A percentile compares a stretch with the other conserved stretches of the same genome.
These are phyloP conservation scores for Anoplius nigerrimus DNA, from an alignment of 2,888 invertebrate genomes.

Conservation along the genomic window DNA sequence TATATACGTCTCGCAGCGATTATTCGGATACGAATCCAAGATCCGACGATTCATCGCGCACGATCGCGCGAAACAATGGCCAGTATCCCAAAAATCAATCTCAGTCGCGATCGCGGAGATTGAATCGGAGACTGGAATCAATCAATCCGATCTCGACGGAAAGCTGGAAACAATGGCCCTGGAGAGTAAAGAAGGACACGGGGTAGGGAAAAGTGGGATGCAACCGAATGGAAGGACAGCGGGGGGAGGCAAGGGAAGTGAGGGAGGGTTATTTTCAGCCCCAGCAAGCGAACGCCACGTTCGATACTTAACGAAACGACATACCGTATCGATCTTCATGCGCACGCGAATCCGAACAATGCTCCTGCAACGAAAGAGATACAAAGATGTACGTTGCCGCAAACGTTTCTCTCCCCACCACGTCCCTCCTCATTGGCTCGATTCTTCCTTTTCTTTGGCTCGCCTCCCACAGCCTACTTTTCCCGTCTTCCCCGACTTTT, in stretches of 20 bases:
- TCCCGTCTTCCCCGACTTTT: no score
- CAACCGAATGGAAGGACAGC: not conserved
- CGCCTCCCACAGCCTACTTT: no score
- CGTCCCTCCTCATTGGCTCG: not conserved
- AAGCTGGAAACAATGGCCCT: not conserved
- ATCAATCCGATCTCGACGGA: no score
- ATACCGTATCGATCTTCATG: conserved; percentile 25
- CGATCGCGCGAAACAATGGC: no score
- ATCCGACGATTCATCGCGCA: no score
- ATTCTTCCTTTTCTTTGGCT: not conserved
- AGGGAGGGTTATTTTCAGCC: not conserved
- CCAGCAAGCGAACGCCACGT: not conserved
- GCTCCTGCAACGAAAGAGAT: not conserved
- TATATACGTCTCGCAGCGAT: no score
- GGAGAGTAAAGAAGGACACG: no score
- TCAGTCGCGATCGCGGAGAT: no score
- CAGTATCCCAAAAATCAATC: no score
- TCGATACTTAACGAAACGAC: conserved; percentile 21
- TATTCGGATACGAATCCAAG: no score
- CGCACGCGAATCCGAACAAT: conserved; percentile 2
- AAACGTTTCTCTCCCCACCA: not conserved
- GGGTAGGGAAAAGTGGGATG: not conserved
- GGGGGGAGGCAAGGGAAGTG: not conserved
- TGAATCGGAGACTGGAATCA: no score
- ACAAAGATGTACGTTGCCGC: not conserved